Base-by-base conservation (phyloP, 2,113 vertebrate genomes). In the Xiphophorus couchianus region DNA sequence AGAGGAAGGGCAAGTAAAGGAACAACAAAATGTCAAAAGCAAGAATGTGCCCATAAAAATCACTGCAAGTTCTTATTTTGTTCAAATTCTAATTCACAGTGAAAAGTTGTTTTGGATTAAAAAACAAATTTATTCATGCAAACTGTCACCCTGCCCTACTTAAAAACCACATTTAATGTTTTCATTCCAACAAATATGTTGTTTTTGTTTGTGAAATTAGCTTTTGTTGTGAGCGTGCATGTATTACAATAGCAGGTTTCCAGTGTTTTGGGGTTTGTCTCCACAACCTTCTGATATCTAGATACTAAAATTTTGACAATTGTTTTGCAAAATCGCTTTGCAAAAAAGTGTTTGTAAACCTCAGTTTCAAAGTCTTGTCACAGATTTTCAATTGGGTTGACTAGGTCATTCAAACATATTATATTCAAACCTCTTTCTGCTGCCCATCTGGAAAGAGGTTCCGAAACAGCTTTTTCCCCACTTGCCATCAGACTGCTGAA, bases 41-140 rank as follows among this genome's bases (percentile, higher is more conserved):
- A 77, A 75, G 83, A 77, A 91, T 90, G 78, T 86, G 80, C 44
- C 35, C 62, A 73, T 77, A 63, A 89, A 90, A 89, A 93, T 84
- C 80, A 54, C 70, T 74, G 44, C 14, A 74, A 74, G 83, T 28
- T 65, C 58, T 19, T 31, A 71, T 64, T 54, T 62, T 71, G 84
- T 73, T 7, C 11, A 39, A 51, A 51, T 66, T 29, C 31, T 67
- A 1, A 74, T 60, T 76, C 60, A 63, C 71, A 62, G 5, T 54
- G 39, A 9, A 15, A 37, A 25, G 22, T 17, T 8, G 12, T 65
- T 66, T 54, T 78, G 13, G 44, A 39, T 12, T 29, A 39, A 19
- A 74, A 37, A 82, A 69, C 25, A 69, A 15, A 12, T 31, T 61
- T 6, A 67, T 27, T 73, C 25, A 74, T 11, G 61, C 17, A 3